Evolutionary conservation across 2,888 invertebrate species (phyloP), one percentile per base, ranked within the genome.

Genomic region (Uloborus plumipes): DNA sequence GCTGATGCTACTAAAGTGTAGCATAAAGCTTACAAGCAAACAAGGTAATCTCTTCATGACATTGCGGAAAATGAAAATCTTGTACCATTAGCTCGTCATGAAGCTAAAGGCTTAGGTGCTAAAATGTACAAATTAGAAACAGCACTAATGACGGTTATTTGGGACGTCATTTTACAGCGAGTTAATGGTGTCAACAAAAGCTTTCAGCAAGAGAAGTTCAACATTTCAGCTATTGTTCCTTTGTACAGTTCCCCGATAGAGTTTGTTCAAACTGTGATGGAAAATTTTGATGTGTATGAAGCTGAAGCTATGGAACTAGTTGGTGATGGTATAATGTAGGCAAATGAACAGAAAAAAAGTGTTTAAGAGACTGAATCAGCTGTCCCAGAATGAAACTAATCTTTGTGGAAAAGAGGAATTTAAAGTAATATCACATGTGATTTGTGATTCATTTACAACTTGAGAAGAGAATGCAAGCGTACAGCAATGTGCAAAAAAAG

Each of bases 61-160:
- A 22, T 61, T 22, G 22, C 61, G 15, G 2, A 18, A 31, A 15
- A 31, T 61, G 26, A 61, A 15, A 31, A 61, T 2, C n/a, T n/a
- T n/a, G 26, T 6, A 26, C 26, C 61, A 15, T 7, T 7, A 26
- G 26, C 61, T 11, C 26, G 31, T 26, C 61, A 61, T 13, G 61
- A 61, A 14, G 61, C 22, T 7, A 26, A 13, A 6, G 26, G 31
- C 26, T 61, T 61, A 14, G 6, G 6, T 11, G 4, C 18, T 26
- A 61, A 61, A 61, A 31, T 61, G 31, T 14, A 22, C 14, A 22
- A 61, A 14, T 61, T 61, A 7, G 61, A 61, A 61, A 16, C 26
- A 11, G 61, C 61, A 26, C 14, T 61, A 31, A 61, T 61, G 61
- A 61, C 61, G n/a, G n/a, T n/a, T 14, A 31, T 6, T n/a, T n/a